Evolutionary conservation across 2,797 vertebrate species (phyloP), one percentile per base, ranked within the genome.

Genomic region (Cephalopachus bancanus): DNA sequence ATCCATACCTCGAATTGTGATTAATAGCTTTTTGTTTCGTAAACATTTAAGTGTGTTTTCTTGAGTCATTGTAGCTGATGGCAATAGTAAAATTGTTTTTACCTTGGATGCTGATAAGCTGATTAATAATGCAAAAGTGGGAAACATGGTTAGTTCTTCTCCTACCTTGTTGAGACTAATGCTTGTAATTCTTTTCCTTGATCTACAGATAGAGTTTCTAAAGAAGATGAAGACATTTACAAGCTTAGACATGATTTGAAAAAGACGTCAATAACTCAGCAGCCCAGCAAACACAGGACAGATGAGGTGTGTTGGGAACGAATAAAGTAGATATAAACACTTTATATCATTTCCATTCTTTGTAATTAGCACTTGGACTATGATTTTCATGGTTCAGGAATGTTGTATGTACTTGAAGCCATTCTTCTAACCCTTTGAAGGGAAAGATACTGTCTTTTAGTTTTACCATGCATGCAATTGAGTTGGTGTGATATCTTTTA

Each of bases 201-300:
- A 93, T 60, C 96, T 98, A 71, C 95, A 99, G 99, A 99, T 98
- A 99, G 99, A 97, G 97, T 99, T 44, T 98, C 99, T 97, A 99
- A 99, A 99, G 99, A 99, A 98, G 99, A 99, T 83, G 99, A 99
- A 98, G 99, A 99, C 97, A 99, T 99, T 97, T 99, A 99, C 98
- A 99, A 99, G 98, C 99, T 99, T 92, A 99, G 99, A 86, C 99
- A 99, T 49, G 99, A 99, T 97, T 98, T 99, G 97, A 99, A 99
- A 98, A 99, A 99, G 98, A 98, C 99, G 0, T 99, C 99, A 1
- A 99, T 99, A 98, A 99, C 99, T 89, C 99, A 99, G 72, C 99
- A 99, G 51, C 99, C 99, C 79, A 98, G 98, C 93, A 99, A 99
- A 97, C 99, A 98, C 72, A 98, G 98, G 96, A 97, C 98, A 60